These are phyloP conservation scores for Eudemis profundana DNA, from an alignment of 2,888 invertebrate species.

Conservation along the genomic window DNA sequence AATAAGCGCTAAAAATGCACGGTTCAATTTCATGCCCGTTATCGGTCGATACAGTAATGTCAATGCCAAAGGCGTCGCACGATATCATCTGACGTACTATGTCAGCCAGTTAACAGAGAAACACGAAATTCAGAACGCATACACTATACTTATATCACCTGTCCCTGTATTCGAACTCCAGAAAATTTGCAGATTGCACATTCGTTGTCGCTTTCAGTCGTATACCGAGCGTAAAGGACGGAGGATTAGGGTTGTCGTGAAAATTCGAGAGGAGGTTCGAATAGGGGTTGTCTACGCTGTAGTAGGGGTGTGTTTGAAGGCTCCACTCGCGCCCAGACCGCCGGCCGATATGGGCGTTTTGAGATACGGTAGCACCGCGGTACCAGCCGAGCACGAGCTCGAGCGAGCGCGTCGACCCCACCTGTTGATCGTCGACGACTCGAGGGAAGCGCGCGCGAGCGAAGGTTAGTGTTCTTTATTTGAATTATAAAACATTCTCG, in stretches of 20 bases:
- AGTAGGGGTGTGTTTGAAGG: conserved; percentile 52
- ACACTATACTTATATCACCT: conserved; percentile 31
- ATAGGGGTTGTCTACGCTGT: conserved; percentile 29
- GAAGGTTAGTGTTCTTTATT: conserved; percentile 68
- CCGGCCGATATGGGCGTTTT: conserved; percentile 80
- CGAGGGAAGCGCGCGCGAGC: conserved; percentile 70
- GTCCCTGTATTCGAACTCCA: conserved; percentile 17
- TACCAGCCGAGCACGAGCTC: conserved; percentile 69
- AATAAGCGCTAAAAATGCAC: conserved; percentile 29
- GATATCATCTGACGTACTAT: conserved; percentile 36
- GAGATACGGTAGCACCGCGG: conserved; percentile 67
- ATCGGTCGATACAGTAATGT: conserved; percentile 42
- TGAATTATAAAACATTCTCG: not conserved
- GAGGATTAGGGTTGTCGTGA: not conserved
- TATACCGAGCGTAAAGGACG: conserved; percentile 1
- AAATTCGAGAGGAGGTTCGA: conserved; percentile 11
- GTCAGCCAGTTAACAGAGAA: conserved; percentile 26
- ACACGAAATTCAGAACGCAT: conserved; percentile 25
- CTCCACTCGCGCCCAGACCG: conserved; percentile 79
- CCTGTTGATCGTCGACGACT: conserved; percentile 83
- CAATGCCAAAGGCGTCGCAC: conserved; percentile 36
- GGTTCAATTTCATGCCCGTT: conserved; percentile 23
- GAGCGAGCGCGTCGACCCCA: conserved; percentile 71
- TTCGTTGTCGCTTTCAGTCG: not conserved
- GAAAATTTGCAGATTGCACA: not conserved